Evolutionary conservation across 2,113 vertebrate species (phyloP).

Genomic region (Gymnarchus niloticus): DNA sequence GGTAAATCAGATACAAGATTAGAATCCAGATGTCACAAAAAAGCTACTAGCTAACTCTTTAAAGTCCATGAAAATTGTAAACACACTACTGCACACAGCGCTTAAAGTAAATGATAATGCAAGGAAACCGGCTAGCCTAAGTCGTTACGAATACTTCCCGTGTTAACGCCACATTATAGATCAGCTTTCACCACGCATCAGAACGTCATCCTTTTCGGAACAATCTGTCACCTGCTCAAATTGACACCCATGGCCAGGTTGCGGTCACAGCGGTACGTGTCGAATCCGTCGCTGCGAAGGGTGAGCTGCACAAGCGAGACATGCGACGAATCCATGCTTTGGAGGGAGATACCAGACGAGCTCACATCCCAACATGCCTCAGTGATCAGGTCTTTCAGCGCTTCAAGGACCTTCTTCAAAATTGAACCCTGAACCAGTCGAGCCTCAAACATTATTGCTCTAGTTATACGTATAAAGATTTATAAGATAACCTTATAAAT

Average conservation of each 20-base stretch:
- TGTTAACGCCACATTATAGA: neutral
- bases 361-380: slow-evolving; percentile 97
- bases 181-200: neutral
- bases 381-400: slow-evolving; percentile 93
- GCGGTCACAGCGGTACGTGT: slow-evolving; percentile 93
- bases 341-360: slow-evolving; percentile 89
- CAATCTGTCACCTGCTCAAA: slow-evolving; percentile 72
- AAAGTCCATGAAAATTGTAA: too few relatives aligned
- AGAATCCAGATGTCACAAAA: too few relatives aligned
- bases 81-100: neutral
- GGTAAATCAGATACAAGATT: neutral
- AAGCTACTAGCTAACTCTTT: too few relatives aligned
- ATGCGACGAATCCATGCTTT: slow-evolving; percentile 99
- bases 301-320: slow-evolving; percentile 96
- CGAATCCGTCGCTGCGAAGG: slow-evolving; percentile 90
- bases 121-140: neutral
- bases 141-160: neutral
- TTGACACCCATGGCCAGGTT: slow-evolving; percentile 97
- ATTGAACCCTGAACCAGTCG: slow-evolving; percentile 91
- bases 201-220: neutral
- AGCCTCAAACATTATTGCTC: slow-evolving; percentile 85
- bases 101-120: neutral
- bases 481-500: neutral
- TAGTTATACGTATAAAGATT: neutral
- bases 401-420: slow-evolving; percentile 92